These are phyloP conservation scores for Pachycephala philippinensis DNA, from an alignment of 2,113 vertebrate species.

Conservation along the genomic window DNA sequence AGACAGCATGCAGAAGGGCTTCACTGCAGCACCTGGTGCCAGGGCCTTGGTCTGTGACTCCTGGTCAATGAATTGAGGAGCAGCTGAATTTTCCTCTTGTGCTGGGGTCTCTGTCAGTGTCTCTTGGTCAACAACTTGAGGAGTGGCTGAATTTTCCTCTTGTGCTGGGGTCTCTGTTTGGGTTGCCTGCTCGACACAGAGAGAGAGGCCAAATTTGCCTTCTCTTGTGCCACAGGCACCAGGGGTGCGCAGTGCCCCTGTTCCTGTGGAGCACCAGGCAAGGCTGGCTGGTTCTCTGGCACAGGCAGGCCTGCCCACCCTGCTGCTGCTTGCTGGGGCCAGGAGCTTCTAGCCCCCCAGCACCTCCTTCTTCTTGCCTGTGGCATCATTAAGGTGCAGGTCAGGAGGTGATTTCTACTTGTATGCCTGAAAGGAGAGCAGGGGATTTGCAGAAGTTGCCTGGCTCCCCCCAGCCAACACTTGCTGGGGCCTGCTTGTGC, in stretches of 20 bases:
- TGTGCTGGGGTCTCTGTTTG: neutral
- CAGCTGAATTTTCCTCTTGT: neutral
- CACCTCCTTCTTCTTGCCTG: fast-evolving
- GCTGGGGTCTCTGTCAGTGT: neutral
- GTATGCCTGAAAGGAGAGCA: neutral
- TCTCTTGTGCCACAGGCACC: neutral
- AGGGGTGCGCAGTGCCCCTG: neutral
- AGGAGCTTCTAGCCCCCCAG: neutral
- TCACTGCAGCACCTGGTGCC: neutral
- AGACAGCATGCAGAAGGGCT: neutral
- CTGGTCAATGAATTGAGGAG: neutral
- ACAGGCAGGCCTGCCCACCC: neutral
- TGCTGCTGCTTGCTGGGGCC: neutral
- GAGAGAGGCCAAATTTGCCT: neutral
- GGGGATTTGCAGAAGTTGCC: neutral
- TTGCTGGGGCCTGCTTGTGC: neutral
- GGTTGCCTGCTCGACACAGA: neutral
- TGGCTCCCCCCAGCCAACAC: neutral
- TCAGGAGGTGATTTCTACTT: neutral
- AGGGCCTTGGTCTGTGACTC: neutral
- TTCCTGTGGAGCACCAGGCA: fast-evolving
- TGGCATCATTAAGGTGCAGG: neutral
- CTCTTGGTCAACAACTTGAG: neutral
- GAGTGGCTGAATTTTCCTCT: neutral
- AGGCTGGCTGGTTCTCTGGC: neutral